These are phyloP conservation scores for Gryllus bimaculatus DNA, from an alignment of 1,140 invertebrate species.

Conservation along the genomic window DNA sequence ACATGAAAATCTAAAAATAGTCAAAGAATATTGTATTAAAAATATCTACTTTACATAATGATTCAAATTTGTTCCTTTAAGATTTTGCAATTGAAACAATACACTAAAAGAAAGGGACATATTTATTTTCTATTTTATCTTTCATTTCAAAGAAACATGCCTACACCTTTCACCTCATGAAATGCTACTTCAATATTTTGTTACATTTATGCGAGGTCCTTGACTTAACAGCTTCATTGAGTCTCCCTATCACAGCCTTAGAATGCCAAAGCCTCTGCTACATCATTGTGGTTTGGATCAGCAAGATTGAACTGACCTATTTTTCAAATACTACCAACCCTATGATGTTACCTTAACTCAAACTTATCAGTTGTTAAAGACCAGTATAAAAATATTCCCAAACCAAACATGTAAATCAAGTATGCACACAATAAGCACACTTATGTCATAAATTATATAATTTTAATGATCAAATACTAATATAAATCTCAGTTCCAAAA, in stretches of 20 bases:
- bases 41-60: no score
- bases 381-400: neutral
- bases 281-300: neutral
- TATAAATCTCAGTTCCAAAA: neutral
- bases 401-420: no score
- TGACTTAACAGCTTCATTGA: neutral
- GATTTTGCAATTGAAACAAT: no score
- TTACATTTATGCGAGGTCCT: neutral
- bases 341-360: no score
- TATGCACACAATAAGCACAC: no score
- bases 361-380: neutral
- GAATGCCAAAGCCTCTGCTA: neutral
- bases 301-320: neutral
- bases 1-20: no score
- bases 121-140: no score
- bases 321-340: neutral
- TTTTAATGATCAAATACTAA: neutral
- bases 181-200: neutral
- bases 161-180: no score
- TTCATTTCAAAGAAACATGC: no score
- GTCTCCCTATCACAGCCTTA: neutral
- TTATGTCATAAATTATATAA: neutral
- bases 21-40: no score
- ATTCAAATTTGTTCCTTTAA: no score
- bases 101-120: no score